Percentiles rank a stretch among this genome's conserved stretches.
These are phyloP conservation scores for Temnothorax unifasciatus DNA, from an alignment of 2,888 invertebrate genomes.

Conservation along the genomic window DNA sequence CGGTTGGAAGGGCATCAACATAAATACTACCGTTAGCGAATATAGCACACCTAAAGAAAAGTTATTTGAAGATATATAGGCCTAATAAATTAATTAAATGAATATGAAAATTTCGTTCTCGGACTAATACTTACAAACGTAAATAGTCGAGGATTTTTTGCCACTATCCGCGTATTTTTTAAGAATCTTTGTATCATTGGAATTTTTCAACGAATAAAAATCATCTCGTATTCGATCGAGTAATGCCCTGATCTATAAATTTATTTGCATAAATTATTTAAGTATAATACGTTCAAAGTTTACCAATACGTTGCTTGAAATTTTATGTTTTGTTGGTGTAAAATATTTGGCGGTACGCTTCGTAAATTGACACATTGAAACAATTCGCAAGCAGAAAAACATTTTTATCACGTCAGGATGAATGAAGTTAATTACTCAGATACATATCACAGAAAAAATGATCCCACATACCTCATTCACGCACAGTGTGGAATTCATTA, in stretches of 20 bases:
- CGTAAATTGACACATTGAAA: not conserved
- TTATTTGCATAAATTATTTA: not conserved
- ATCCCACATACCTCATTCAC: constrained; percentile 22
- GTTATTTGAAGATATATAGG: not conserved
- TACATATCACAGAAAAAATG: not conserved
- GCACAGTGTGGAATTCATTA: constrained; percentile 39
- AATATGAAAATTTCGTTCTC: not conserved
- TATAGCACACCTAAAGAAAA: constrained; percentile 11
- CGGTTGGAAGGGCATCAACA: constrained; percentile 24
- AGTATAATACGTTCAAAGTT: not conserved
- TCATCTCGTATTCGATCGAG: constrained; percentile 29
- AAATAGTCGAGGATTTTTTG: constrained; percentile 29
- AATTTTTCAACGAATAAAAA: constrained; percentile 7
- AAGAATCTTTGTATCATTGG: constrained; percentile 21
- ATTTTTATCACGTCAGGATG: not conserved
- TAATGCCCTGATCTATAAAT: constrained; percentile 32
- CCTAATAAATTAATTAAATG: not conserved
- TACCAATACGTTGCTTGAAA: not conserved
- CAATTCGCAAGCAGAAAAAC: not conserved
- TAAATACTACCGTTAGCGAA: not conserved
- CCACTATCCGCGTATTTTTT: constrained; percentile 37
- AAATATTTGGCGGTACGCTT: not conserved
- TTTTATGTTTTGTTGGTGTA: not conserved
- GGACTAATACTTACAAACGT: constrained; percentile 30
- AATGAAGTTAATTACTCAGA: not conserved